Base-by-base conservation (phyloP, 1,140 invertebrate species). In the Scaptomyza montana region DNA sequence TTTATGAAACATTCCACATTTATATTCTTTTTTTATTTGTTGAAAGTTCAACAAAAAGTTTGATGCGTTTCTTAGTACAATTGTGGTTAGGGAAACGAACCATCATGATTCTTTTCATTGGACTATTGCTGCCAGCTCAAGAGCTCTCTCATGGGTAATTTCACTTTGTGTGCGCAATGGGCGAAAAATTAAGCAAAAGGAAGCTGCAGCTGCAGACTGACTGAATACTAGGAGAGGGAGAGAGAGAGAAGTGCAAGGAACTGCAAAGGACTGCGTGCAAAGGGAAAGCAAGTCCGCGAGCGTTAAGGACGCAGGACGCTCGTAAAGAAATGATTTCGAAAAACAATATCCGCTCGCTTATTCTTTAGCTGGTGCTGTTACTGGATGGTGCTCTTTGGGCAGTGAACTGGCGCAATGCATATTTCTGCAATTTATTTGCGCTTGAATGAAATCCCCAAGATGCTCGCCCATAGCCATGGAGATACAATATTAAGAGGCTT, bases 311-410 rank as follows among this genome's bases (percentile, higher is more conserved):
- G 66, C 59, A 60, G 53, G 45, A 36, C 46, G 45, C 28, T 47
- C 62, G 47, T 54, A 74, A 75, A 69, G 77, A 64, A 81, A 81
- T 81, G 56, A 81, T 81, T 80, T 76, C 74, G 74, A 74, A 81
- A 80, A 81, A 77, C 78, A 81, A 81, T 81, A 81, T 81, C 78
- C 78, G 78, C 64, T 69, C 43, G 68, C 41, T 81, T 63, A 77
- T 80, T 74, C 67, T 57, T 79, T 75, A 61, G 63, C 62, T 69
- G 51, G 10, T 36, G 60, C 10, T n/a, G 39, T 12, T 9, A 12
- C 39, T 12, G 39, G 46, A 61, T 61, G 30, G 33, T 46, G 70
- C 64, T 66, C 70, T 54, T 62, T 76, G 60, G 63, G 39, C 77
- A 73, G 77, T 49, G 68, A 81, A 81, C 74, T 77, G 74, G 77